phyloP scores from a whole-genome alignment of 2,797 vertebrate species.

The Staurois parvus region DNA sequence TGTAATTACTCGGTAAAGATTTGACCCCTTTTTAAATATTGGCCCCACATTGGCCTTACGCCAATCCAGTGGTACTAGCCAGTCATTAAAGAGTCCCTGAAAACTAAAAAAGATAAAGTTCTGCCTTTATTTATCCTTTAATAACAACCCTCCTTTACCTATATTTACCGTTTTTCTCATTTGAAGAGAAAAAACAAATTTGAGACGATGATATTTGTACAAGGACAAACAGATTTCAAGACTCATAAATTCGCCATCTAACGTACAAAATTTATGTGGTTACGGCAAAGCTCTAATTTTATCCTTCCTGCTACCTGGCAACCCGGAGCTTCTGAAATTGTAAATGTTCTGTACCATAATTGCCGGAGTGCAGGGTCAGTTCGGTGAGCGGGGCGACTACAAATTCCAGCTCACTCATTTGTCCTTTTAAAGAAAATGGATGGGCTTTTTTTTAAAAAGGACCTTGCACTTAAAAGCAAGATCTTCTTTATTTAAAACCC shows the following conservation, averaged over 20 bases:
- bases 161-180: not conserved
- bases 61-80: too few relatives aligned
- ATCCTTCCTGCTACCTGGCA: not conserved
- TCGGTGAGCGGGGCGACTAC: not conserved
- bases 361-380: not conserved
- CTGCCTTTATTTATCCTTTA: too few relatives aligned
- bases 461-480: too few relatives aligned
- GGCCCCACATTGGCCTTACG: too few relatives aligned
- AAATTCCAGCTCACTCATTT: too few relatives aligned
- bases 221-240: conserved; percentile 3
- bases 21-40: too few relatives aligned
- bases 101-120: too few relatives aligned
- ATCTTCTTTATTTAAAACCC: too few relatives aligned
- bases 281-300: not conserved
- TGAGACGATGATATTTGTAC: not conserved
- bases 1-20: too few relatives aligned
- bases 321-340: not conserved
- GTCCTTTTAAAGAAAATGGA: too few relatives aligned
- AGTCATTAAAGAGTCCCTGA: too few relatives aligned
- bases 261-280: conserved; percentile 7
- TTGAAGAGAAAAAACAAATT: not conserved
- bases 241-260: not conserved
- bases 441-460: too few relatives aligned
- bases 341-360: not conserved
- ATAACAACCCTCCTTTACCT: not conserved